Base-by-base conservation (phyloP, 1,140 invertebrate genomes). In the Ruditapes philippinarum region DNA sequence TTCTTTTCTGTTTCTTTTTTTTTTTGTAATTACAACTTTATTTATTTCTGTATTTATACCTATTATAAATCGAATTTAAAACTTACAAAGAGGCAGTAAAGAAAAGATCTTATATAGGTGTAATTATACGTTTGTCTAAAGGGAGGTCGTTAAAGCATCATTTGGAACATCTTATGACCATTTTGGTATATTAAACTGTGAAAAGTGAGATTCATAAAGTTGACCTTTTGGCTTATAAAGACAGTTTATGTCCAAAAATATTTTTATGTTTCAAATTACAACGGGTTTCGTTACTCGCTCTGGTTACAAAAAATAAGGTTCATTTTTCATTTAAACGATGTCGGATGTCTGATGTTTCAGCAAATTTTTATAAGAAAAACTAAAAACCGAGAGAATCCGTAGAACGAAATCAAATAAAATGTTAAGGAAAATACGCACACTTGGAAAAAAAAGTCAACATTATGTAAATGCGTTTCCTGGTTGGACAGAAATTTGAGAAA, bases 141-240 rank as follows among this genome's bases (percentile, higher is more conserved):
- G 33, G 36, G 54, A 19, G 36, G 79, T 65, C 49, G 60, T 81
- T 65, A 81, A 81, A 81, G 51, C 31, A 36, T 25, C 31, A 65
- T 81, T 81, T 81, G 11, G 40, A 65, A 17, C 36, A 65, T 81
- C 65, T 81, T 40, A 81, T n/a, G 79, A 81, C 42, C 40, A 40
- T 45, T 45, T 62, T 65, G 79, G 57, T 81, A 81, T 57, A 81
- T 81, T 65, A 81, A 81, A 81, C 49, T 17, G 79, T 25, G 79
- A 65, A 33, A 42, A 42, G 0, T n/a, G 17, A 78, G 31, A 28
- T 28, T 31, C 31, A 33, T 25, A 54, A 54, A 78, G 36, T 78
- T 78, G 74, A 78, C 74, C 74, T 78, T 78, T 49, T 9, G 11
- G 74, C 45, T 36, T 19, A 54, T 11, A 49, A 17, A 31, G 74